These are phyloP conservation scores for Corythornis cristatus DNA, from an alignment of 2,113 vertebrate species.

Conservation along the genomic window DNA sequence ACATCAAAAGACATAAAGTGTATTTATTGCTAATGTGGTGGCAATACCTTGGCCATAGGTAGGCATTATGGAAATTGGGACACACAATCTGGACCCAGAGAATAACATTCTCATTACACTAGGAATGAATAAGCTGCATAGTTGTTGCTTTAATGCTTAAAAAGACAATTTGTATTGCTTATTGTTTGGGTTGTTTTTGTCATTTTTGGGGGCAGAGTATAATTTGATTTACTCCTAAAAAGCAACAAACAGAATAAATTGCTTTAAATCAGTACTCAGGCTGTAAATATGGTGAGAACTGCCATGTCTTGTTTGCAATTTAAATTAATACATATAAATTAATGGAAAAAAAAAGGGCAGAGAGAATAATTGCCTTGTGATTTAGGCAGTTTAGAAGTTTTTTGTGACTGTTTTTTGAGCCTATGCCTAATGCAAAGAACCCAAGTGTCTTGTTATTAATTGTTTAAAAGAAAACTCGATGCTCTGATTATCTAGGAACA, in stretches of 20 bases:
- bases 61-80: neutral
- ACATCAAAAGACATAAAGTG: neutral
- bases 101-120: neutral
- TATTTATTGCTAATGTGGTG: neutral
- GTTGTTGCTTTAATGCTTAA: neutral
- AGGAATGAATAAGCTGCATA: neutral
- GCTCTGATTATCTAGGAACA: slow-evolving; percentile 24
- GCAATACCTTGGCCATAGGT: neutral
- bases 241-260: neutral
- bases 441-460: neutral
- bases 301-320: neutral
- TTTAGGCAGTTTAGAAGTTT: neutral
- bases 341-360: neutral
- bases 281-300: neutral
- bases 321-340: neutral
- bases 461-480: neutral
- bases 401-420: neutral
- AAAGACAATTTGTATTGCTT: neutral
- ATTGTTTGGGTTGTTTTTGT: neutral
- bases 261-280: neutral
- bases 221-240: neutral
- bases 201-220: neutral
- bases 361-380: neutral
- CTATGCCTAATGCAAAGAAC: neutral
- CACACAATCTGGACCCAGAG: neutral